Conservation (phyloP, 2,113 vertebrate genomes). For the Megaptera novaeangliae region DNA sequence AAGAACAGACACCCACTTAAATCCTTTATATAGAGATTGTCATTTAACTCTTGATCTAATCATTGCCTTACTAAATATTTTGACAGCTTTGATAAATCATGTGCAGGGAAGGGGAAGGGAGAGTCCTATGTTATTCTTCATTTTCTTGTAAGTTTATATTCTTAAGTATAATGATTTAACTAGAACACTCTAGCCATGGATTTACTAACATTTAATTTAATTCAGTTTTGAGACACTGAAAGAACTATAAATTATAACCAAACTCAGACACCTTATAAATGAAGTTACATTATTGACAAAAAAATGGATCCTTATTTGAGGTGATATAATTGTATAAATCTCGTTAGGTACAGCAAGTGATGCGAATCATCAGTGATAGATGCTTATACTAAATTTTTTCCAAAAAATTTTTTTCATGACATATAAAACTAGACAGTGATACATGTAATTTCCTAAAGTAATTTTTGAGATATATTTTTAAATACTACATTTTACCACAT, state of each 20-base stretch:
- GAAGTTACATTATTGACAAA: not conserved
- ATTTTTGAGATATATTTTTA: constrained; percentile 3
- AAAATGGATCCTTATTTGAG: not conserved
- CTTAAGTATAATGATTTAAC: constrained; percentile 31
- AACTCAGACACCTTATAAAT: not conserved
- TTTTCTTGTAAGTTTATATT: constrained; percentile 31
- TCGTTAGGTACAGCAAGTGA: not conserved
- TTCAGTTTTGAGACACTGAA: not conserved
- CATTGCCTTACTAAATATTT: constrained; percentile 46
- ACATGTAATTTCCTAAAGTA: not conserved
- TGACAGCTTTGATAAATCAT: constrained; percentile 46
- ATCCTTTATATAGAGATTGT: constrained; percentile 20
- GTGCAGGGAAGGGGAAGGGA: not conserved
- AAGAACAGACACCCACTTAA: constrained; percentile 26
- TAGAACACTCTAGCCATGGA: not conserved
- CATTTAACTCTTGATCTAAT: constrained; percentile 45
- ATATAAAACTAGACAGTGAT: not conserved
- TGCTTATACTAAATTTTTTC: constrained; percentile 12
- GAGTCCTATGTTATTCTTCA: not conserved
- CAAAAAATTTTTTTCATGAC: not conserved
- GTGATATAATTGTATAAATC: not conserved
- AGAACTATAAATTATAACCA: constrained; percentile 32
- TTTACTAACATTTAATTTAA: constrained; percentile 31
- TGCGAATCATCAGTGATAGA: not conserved
- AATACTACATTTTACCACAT: not conserved